Base-by-base conservation (phyloP, 2,113 vertebrate species). In the Natator depressus region DNA sequence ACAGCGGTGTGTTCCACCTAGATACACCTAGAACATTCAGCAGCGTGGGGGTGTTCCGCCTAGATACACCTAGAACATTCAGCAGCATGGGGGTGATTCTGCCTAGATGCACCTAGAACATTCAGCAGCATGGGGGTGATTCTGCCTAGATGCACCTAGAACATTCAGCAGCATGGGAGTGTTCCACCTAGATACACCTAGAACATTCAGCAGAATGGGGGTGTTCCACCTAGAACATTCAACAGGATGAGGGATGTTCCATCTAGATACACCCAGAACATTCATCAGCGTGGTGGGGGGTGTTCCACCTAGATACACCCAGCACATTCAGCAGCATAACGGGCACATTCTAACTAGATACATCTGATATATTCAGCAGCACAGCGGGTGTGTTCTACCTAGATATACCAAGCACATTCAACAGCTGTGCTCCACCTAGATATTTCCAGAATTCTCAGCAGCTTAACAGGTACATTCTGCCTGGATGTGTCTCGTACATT, bases 11-110 rank as follows among this genome's bases (percentile, higher is more conserved):
- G 17, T n/a, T 35, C 29, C 31, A 51, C 17, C 3, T 49, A n/a
- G 5, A 22, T 10, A 4, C 49, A 11, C 57, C 57, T 42, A 51
- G 57, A 22, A 81, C 24, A 46, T 31, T 31, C 17, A 49, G 38
- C 50, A 31, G 27, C 29, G 51, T 1, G 7, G 5, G 27, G 11
- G 19, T 11, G 5, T 51, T 35, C 16, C 5, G 22, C 2, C 10
- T 49, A n/a, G 5, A n/a, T 10, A n/a, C 49, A 19, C 49, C 57
- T 42, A 51, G 55, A 29, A 80, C 16, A 46, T 31, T 31, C 24
- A 47, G n/a, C 25, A 29, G 10, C 25, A 79, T 6, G 1, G 27
- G 24, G 38, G 62, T 35, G 31, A n/a, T 35, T 69, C 62, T 8
- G 6, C 31, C 62, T 69, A 69, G 14, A 69, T 69, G 17, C 31